Evolutionary conservation across 1,140 invertebrate genomes (phyloP), one percentile per base, ranked within the genome.

Genomic region (Neotoxoptera formosana): DNA sequence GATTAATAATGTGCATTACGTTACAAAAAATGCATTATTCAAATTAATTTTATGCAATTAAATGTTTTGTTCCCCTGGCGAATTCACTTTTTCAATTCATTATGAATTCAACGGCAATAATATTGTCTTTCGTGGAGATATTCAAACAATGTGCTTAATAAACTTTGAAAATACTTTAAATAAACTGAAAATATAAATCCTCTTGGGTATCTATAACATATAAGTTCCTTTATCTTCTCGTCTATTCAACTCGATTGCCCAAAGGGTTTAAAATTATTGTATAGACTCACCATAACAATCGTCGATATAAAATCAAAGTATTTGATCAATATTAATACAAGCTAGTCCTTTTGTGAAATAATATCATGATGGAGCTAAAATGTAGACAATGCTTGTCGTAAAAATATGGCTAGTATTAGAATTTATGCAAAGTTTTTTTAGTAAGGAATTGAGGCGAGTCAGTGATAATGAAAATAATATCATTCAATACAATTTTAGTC

Each of bases 81-180:
- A 30, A 56, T 90, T 90, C 88, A 60, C 51, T 90, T 90, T 14
- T 41, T 60, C 23, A 17, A 60, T 90, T 90, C 53, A 60, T 90
- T 90, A 60, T 60, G 88, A 90, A 90, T 60, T 90, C 88, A 60
- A 90, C 36, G 53, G 34, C 34, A 41, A 45, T 90, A 17, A 60
- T 30, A 41, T 41, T 53, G 34, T 60, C 51, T 20, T 7, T 60
- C 88, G 4, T 14, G 23, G 41, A 90, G 17, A 88, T 88, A 88
- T 88, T 34, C 36, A 41, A 90, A 56, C 53, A 56, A 56, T 90
- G 48, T 90, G 48, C 51, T 21, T 60, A 90, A 90, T 90, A 90
- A 90, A 90, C 88, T 90, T 90, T 90, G 41, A 90, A 60, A 45
- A 36, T 60, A 90, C 88, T 90, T 41, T 41, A 41, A 90, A 45